These are phyloP conservation scores for Blennius ocellaris DNA, from an alignment of 2,113 vertebrate genomes.

Conservation along the genomic window DNA sequence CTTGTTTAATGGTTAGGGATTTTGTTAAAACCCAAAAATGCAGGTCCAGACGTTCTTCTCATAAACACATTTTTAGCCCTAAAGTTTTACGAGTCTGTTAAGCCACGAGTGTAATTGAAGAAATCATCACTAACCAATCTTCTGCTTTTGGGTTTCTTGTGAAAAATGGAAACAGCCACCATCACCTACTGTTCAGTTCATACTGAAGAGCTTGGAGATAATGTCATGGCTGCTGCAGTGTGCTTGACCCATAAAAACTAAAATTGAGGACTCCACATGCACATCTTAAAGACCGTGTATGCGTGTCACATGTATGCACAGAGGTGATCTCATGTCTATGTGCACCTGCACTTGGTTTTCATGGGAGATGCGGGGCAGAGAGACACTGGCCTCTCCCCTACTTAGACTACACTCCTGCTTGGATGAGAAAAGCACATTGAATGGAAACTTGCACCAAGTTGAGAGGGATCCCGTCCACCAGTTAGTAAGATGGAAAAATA, in stretches of 20 bases:
- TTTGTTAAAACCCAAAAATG: constrained; percentile 9
- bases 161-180: constrained; percentile 30
- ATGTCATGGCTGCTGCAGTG: constrained; percentile 48
- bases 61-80: constrained; percentile 12
- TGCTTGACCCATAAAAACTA: not conserved
- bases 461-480: constrained; percentile 50
- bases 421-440: constrained; percentile 67
- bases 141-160: constrained; percentile 2
- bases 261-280: not conserved
- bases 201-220: constrained; percentile 30
- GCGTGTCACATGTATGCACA: constrained; percentile 9
- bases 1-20: constrained; percentile 3
- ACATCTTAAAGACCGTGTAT: constrained; percentile 8
- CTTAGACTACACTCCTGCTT: constrained; percentile 34
- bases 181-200: constrained; percentile 15
- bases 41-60: not conserved
- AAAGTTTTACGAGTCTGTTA: not conserved
- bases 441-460: constrained; percentile 52
- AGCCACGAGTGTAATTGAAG: constrained; percentile 3
- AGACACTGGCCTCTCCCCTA: constrained; percentile 32
- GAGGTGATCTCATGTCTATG: constrained; percentile 52
- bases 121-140: constrained; percentile 7
- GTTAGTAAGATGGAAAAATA: constrained; percentile 58
- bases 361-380: constrained; percentile 48
- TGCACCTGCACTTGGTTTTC: constrained; percentile 62